Evolutionary conservation across 2,113 vertebrate genomes (phyloP), one percentile per base, ranked within the genome.

Genomic region (Dipodomys stephensi): DNA sequence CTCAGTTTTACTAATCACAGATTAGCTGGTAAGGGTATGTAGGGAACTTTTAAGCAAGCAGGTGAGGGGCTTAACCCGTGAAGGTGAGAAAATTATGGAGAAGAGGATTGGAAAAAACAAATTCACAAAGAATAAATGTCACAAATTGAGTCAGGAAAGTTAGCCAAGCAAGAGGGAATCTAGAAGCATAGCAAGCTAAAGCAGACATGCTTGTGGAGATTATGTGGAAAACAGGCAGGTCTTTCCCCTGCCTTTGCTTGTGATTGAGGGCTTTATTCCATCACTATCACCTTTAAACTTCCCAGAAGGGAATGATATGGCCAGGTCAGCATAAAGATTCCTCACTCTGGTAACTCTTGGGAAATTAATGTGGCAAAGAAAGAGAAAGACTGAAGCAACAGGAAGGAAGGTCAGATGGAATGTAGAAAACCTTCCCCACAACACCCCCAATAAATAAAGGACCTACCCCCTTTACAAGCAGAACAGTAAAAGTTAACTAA

Each of bases 121-220:
- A 46, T 71, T 71, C 49, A 10, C 13, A 49, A 57, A 20, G 65
- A 84, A 90, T 76, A 5, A 82, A 35, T 18, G 25, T 7, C 73
- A 32, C 25, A 0, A 46, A 32, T 2, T n/a, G 60, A 65, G 46
- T 12, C 8, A 6, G 2, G 30, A 30, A 7, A 80, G 12, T 81
- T n/a, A 73, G 22, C 7, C 20, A 69, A 76, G 16, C 39, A 57
- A 49, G 64, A 46, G 39, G 35, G 6, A 4, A 25, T 0, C 25
- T 22, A 12, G 67, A 25, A 71, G n/a, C 18, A 65, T 27, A 7
- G 7, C 11, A 65, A 71, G 28, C 11, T 27, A 62, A 9, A 46
- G 62, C 25, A 86, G 49, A 83, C 53, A 71, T 2, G 25, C 0
- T 0, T 11, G 44, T 2, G 0, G 22, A 69, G 3, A 10, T 71